Percentiles rank a stretch among this genome's conserved stretches.
These are phyloP conservation scores for Sycophila texana DNA, from an alignment of 2,888 invertebrate genomes.

Conservation along the genomic window DNA sequence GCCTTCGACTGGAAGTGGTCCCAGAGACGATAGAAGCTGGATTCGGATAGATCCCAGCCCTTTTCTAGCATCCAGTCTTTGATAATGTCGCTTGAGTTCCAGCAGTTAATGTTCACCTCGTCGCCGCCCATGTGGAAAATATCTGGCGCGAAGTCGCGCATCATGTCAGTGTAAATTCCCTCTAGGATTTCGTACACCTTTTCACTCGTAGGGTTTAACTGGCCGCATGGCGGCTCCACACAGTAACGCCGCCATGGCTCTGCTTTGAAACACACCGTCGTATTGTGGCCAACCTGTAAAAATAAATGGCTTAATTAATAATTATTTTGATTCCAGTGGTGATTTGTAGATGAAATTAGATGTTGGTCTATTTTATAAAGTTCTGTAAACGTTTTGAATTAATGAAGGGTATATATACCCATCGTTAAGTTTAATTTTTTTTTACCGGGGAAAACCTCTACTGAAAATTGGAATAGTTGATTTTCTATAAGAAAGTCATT, in stretches of 20 bases:
- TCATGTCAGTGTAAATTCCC: conserved; percentile 87
- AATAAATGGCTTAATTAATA: neutral
- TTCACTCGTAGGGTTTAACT: conserved; percentile 85
- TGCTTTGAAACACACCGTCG: conserved; percentile 76
- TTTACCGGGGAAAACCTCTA: too few relatives aligned
- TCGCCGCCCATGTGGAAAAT: conserved; percentile 94
- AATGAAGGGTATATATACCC: too few relatives aligned
- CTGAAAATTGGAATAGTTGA: too few relatives aligned
- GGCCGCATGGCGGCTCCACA: conserved; percentile 91
- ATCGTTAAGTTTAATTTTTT: too few relatives aligned
- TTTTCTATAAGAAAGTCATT: too few relatives aligned
- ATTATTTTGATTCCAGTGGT: too few relatives aligned
- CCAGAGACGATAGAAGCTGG: conserved; percentile 70
- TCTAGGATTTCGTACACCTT: conserved; percentile 82
- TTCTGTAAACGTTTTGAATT: too few relatives aligned
- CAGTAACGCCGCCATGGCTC: conserved; percentile 85
- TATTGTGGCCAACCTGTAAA: conserved; percentile 66
- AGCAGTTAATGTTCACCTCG: conserved; percentile 84
- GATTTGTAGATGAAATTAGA: too few relatives aligned
- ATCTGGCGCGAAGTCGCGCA: conserved; percentile 83
- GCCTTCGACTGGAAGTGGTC: conserved; percentile 83
- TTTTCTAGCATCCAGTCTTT: conserved; percentile 82
- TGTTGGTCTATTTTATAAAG: neutral
- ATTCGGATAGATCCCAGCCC: conserved; percentile 80
- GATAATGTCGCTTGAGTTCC: conserved; percentile 85